Evolutionary conservation across 2,113 vertebrate species (phyloP).

Genomic region (Ivindomyrus marchei): DNA sequence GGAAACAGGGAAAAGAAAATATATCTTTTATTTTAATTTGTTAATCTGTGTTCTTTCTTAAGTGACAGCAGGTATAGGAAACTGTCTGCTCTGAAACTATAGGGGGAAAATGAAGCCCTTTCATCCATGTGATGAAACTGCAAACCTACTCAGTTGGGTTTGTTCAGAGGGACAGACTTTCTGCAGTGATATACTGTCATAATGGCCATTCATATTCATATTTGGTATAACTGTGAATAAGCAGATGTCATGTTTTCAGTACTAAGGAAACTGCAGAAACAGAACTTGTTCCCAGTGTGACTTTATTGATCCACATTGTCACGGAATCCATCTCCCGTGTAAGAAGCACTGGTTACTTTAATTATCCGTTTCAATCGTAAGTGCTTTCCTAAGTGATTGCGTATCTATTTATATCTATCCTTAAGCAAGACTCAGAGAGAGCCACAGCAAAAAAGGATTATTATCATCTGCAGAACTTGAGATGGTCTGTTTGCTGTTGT

Average conservation of each 20-base stretch:
- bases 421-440: slow-evolving; percentile 1
- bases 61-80: neutral
- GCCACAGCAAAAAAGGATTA: neutral
- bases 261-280: neutral
- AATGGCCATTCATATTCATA: neutral
- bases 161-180: neutral
- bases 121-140: neutral
- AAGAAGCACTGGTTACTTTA: neutral
- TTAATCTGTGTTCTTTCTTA: neutral
- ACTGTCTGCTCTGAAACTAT: neutral
- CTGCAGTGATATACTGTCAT: neutral
- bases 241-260: neutral
- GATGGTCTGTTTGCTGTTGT: slow-evolving; percentile 5
- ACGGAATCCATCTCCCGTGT: neutral
- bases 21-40: neutral
- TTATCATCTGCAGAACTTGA: slow-evolving; percentile 1
- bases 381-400: neutral
- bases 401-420: neutral
- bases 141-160: neutral
- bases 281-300: neutral
- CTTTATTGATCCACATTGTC: neutral
- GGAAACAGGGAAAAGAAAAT: neutral
- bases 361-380: neutral
- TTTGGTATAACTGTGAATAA: neutral
- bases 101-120: neutral